phyloP scores from a whole-genome alignment of 1,140 invertebrate genomes.

The Brachystomella parvula region DNA sequence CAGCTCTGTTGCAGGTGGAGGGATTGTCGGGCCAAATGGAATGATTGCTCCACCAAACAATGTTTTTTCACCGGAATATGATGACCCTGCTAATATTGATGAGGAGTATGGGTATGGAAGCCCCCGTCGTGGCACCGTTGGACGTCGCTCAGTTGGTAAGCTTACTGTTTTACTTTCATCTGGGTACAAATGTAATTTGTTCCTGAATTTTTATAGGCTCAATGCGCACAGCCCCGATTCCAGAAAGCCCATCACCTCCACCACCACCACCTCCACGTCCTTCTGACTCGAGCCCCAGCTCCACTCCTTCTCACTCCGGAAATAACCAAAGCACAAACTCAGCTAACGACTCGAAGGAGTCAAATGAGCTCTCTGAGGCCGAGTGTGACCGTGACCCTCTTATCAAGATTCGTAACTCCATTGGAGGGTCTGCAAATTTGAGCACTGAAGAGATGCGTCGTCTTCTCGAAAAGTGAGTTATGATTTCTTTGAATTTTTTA shows the following conservation, averaged over 20 bases:
- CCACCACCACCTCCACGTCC: conserved; percentile 53
- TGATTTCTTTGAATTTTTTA: conserved; percentile 7
- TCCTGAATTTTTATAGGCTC: conserved; percentile 48
- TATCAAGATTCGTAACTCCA: conserved; percentile 35
- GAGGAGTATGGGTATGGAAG: conserved; percentile 81
- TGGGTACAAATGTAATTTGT: neutral
- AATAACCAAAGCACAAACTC: conserved; percentile 47
- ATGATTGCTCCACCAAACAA: conserved; percentile 39
- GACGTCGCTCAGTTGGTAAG: conserved; percentile 52
- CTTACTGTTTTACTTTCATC: neutral
- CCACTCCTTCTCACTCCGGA: conserved; percentile 60
- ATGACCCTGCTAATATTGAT: conserved; percentile 81
- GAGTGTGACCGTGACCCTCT: conserved; percentile 60
- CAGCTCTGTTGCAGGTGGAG: conserved; percentile 35
- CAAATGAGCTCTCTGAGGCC: conserved; percentile 85
- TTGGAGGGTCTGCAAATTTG: conserved; percentile 50
- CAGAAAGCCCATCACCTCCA: conserved; percentile 57
- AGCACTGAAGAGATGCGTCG: conserved; percentile 84
- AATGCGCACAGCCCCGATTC: conserved; percentile 57
- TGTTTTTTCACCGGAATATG: conserved; percentile 64
- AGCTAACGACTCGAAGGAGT: conserved; percentile 83
- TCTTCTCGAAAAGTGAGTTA: conserved; percentile 83
- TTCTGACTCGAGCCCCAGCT: conserved; percentile 38
- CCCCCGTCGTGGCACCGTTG: conserved; percentile 67
- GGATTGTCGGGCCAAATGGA: conserved; percentile 36